Conservation (phyloP, 2,888 invertebrate genomes). For the Globia sparganii region DNA sequence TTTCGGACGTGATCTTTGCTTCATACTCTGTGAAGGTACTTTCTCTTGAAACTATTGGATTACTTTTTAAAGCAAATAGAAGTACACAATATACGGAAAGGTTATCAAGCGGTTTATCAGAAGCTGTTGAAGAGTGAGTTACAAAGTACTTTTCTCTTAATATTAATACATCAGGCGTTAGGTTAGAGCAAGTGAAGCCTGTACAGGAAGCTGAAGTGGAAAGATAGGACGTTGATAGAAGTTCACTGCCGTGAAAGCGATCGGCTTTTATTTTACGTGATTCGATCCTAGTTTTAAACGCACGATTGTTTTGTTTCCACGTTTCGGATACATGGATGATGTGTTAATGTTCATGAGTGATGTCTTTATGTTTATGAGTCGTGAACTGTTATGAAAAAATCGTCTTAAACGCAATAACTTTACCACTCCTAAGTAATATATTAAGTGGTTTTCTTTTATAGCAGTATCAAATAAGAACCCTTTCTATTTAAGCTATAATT, state of each 20-base stretch:
- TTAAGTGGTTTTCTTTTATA: constrained; percentile 46
- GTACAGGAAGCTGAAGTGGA: constrained; percentile 81
- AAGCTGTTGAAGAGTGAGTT: constrained; percentile 68
- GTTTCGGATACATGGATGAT: constrained; percentile 67
- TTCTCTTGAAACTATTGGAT: constrained; percentile 56
- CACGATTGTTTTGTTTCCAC: constrained; percentile 58
- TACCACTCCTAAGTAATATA: constrained; percentile 52
- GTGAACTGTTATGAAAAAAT: constrained; percentile 65
- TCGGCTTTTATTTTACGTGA: constrained; percentile 58
- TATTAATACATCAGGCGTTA: constrained; percentile 65
- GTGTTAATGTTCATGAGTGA: constrained; percentile 74
- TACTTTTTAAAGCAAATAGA: constrained; percentile 61
- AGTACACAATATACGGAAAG: constrained; percentile 61
- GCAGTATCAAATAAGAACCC: constrained; percentile 47
- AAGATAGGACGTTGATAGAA: no score
- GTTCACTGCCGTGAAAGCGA: constrained; percentile 81
- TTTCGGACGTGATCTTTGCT: constrained; percentile 57
- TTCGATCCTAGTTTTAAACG: constrained; percentile 51
- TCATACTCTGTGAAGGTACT: constrained; percentile 56
- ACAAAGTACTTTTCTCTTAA: constrained; percentile 45
- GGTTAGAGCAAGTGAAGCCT: constrained; percentile 82
- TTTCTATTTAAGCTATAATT: constrained; percentile 55
- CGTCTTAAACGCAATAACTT: constrained; percentile 50
- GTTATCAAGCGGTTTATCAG: constrained; percentile 68
- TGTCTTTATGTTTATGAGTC: constrained; percentile 70